A percentile compares a stretch with the other conserved stretches of the same genome.
These are phyloP conservation scores for Endomychus coccineus DNA, from an alignment of 2,888 invertebrate genomes.

Conservation along the genomic window DNA sequence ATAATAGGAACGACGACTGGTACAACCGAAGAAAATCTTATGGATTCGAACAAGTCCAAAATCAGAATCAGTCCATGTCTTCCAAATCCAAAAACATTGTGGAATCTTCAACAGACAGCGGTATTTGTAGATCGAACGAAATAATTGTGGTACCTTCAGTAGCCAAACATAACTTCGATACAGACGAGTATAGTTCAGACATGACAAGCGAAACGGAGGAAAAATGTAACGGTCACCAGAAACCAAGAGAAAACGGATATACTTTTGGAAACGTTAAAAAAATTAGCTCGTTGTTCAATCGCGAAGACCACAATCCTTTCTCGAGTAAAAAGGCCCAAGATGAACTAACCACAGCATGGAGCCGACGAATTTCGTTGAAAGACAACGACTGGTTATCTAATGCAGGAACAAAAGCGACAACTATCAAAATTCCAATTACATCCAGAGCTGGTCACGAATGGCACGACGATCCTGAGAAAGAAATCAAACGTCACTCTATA, in stretches of 20 bases:
- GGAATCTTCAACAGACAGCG: slow-evolving; percentile 73
- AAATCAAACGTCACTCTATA: slow-evolving; percentile 50
- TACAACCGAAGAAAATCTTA: slow-evolving; percentile 69
- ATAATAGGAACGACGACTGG: slow-evolving; percentile 54
- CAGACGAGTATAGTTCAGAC: slow-evolving; percentile 19
- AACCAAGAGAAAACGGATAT: slow-evolving; percentile 19
- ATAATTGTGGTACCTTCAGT: slow-evolving; percentile 43
- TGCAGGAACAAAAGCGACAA: slow-evolving; percentile 35
- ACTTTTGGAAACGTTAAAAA: slow-evolving; percentile 28
- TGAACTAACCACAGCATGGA: slow-evolving; percentile 17
- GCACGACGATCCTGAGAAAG: slow-evolving; percentile 29
- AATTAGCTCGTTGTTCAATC: slow-evolving; percentile 20
- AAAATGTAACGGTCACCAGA: slow-evolving; percentile 23
- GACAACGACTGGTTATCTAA: slow-evolving; percentile 19
- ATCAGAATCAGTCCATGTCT: slow-evolving; percentile 32
- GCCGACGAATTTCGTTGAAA: slow-evolving; percentile 12
- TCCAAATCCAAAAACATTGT: slow-evolving; percentile 50
- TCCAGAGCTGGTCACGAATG: slow-evolving; percentile 28
- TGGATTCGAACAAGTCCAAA: slow-evolving; percentile 53
- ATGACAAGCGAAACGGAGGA: neutral
- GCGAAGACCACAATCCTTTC: slow-evolving; percentile 15
- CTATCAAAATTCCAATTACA: slow-evolving; percentile 39
- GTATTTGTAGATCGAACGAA: slow-evolving; percentile 66
- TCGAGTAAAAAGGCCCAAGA: neutral
- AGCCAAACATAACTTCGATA: slow-evolving; percentile 18